phyloP scores from a whole-genome alignment of 2,113 vertebrate species.

The Panthera uncia region DNA sequence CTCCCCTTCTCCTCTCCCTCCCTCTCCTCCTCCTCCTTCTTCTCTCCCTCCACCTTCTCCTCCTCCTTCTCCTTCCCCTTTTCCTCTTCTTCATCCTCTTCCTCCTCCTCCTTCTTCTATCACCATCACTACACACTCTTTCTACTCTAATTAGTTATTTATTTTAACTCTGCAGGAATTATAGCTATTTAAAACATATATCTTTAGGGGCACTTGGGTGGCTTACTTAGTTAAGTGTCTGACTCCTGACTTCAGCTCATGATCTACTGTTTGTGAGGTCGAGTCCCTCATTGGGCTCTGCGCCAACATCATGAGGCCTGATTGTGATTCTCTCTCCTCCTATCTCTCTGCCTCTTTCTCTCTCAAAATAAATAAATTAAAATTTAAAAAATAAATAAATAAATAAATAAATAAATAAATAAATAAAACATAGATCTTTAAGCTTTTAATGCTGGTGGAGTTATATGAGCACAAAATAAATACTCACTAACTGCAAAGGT shows the following conservation, averaged over 20 bases:
- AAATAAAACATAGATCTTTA: not conserved
- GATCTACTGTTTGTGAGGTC: too few relatives aligned
- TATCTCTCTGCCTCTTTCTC: too few relatives aligned
- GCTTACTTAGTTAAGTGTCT: too few relatives aligned
- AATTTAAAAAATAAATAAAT: too few relatives aligned
- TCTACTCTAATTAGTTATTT: not conserved
- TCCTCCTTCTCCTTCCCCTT: too few relatives aligned
- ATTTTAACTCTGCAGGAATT: not conserved
- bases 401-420: too few relatives aligned
- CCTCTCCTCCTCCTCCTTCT: not conserved
- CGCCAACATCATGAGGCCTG: too few relatives aligned
- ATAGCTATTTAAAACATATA: not conserved
- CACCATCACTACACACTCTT: not conserved
- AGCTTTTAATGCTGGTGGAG: not conserved
- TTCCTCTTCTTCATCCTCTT: not conserved
- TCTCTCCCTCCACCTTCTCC: not conserved
- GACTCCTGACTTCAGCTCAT: too few relatives aligned
- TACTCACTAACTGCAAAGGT: not conserved
- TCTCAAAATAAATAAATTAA: too few relatives aligned
- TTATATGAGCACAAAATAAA: constrained; percentile 30
- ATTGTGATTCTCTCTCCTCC: too few relatives aligned
- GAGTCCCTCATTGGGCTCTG: too few relatives aligned
- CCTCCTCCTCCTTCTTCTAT: not conserved
- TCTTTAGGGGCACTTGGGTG: not conserved
- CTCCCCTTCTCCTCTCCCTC: not conserved